These are phyloP conservation scores for Anabacerthia variegaticeps DNA, from an alignment of 2,797 vertebrate species.

Conservation along the genomic window DNA sequence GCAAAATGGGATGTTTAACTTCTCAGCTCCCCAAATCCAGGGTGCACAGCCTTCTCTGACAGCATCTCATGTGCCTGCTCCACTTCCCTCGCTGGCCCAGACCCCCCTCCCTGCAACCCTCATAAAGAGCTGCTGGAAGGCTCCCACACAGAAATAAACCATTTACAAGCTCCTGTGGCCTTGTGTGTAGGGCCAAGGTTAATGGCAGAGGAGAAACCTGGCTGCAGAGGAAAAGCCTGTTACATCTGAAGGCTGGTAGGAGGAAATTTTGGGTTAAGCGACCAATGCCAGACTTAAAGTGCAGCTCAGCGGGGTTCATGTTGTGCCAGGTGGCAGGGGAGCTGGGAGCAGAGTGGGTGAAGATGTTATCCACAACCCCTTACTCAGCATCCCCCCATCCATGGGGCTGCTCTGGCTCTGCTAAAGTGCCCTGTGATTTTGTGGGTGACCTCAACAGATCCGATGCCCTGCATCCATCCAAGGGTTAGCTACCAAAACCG, in stretches of 20 bases:
- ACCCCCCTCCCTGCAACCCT: neutral
- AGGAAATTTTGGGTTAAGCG: neutral
- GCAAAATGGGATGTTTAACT: neutral
- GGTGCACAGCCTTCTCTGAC: neutral
- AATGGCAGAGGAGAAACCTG: neutral
- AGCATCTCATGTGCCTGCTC: neutral
- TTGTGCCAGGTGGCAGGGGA: neutral
- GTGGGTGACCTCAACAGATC: neutral
- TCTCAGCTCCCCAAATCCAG: neutral
- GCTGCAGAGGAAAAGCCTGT: neutral
- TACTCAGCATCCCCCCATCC: accelerated
- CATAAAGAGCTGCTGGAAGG: neutral
- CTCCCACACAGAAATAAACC: constrained; percentile 21
- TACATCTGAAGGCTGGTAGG: neutral
- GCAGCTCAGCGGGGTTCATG: neutral
- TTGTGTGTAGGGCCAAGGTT: neutral
- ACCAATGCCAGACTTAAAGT: neutral
- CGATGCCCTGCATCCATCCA: accelerated
- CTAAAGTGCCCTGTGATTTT: neutral
- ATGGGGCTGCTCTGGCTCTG: neutral
- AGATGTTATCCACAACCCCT: neutral
- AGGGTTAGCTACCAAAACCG: accelerated
- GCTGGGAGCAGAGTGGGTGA: accelerated
- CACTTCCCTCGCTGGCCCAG: neutral
- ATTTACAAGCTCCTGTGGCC: constrained; percentile 11